Percentiles rank a stretch among this genome's conserved stretches.
These are phyloP conservation scores for Tachysurus fulvidraco DNA, from an alignment of 2,113 vertebrate species.

Conservation along the genomic window DNA sequence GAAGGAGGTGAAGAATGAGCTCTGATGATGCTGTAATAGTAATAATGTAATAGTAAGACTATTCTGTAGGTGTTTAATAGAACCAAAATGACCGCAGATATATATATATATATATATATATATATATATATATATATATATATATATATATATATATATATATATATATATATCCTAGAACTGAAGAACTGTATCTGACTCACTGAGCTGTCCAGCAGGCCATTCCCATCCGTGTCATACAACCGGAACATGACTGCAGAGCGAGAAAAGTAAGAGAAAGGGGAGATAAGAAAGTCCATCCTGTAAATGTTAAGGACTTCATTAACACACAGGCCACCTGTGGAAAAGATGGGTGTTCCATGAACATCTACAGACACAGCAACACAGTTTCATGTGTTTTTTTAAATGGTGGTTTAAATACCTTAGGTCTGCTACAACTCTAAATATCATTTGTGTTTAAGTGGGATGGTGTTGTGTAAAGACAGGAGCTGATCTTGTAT, in stretches of 20 bases:
- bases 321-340: background rate
- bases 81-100: background rate
- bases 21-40: background rate
- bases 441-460: conserved; percentile 45
- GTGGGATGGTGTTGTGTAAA: conserved; percentile 30
- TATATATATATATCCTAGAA: background rate
- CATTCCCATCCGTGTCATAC: conserved; percentile 90
- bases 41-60: background rate
- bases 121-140: too few relatives aligned
- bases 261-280: conserved; percentile 57
- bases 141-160: too few relatives aligned
- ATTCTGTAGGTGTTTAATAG: background rate
- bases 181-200: conserved; percentile 55
- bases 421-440: conserved; percentile 39
- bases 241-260: conserved; percentile 92
- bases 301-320: background rate
- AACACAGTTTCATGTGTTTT: background rate
- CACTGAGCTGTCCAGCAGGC: conserved; percentile 90
- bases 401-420: conserved; percentile 35
- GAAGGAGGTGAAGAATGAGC: background rate
- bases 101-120: too few relatives aligned
- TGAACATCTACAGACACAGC: background rate
- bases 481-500: background rate
- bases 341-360: background rate
- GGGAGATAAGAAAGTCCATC: conserved; percentile 43